Conservation (phyloP, 2,797 vertebrate genomes). For the Typhlichthys eigenmanni region DNA sequence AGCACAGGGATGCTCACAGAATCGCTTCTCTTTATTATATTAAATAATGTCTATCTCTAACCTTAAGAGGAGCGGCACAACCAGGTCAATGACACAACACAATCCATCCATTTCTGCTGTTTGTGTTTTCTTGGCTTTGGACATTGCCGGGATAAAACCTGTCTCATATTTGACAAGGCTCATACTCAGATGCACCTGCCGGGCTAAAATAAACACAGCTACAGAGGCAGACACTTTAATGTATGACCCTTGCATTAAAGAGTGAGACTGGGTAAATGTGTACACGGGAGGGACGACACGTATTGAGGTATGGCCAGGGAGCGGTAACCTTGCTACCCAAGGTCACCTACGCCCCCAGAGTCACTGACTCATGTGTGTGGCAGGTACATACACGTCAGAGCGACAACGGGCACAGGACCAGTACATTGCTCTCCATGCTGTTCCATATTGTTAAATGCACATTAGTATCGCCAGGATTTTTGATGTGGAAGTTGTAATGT, state of each 20-base stretch:
- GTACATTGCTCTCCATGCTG: background rate
- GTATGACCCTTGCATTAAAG: constrained; percentile 66
- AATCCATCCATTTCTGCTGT: constrained; percentile 59
- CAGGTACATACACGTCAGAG: constrained; percentile 20
- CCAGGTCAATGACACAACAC: constrained; percentile 13
- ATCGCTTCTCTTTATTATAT: too few species aligned
- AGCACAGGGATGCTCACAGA: constrained; percentile 26
- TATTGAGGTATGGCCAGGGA: constrained; percentile 42
- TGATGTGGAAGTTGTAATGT: too few species aligned
- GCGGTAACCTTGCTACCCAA: constrained; percentile 29
- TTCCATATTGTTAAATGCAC: too few species aligned
- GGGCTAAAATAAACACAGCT: constrained; percentile 68
- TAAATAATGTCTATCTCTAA: too few species aligned
- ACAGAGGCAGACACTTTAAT: constrained; percentile 69
- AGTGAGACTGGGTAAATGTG: constrained; percentile 54
- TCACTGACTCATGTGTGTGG: constrained; percentile 14
- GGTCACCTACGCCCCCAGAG: background rate
- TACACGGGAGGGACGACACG: constrained; percentile 34
- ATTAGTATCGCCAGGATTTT: too few species aligned
- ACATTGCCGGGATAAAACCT: constrained; percentile 66
- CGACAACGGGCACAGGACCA: background rate
- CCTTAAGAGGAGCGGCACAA: constrained; percentile 10
- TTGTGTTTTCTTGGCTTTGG: constrained; percentile 68
- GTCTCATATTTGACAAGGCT: constrained; percentile 71
- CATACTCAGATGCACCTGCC: constrained; percentile 75